phyloP scores from a whole-genome alignment of 2,797 vertebrate genomes.

The Myotis planiceps region DNA sequence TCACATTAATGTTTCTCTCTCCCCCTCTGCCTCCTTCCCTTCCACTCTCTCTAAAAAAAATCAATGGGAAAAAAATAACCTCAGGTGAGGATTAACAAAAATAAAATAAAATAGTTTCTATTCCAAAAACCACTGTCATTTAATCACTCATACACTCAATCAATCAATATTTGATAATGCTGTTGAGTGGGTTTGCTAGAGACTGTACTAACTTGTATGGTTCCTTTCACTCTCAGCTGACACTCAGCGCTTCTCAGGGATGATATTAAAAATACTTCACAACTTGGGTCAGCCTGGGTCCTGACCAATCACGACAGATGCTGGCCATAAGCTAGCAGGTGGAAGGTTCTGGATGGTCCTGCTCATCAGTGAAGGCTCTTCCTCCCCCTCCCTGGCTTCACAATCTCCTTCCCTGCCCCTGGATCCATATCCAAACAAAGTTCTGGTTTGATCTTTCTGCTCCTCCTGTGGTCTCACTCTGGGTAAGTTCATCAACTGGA shows the following conservation, averaged over 20 bases:
- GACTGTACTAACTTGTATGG: not conserved
- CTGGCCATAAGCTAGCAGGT: not conserved
- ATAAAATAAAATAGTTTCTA: not conserved
- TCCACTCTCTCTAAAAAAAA: too few species aligned
- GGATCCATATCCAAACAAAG: not conserved
- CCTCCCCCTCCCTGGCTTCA: not conserved
- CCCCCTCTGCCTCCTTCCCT: too few species aligned
- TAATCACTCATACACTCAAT: not conserved
- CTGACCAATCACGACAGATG: not conserved
- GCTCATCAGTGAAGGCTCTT: not conserved
- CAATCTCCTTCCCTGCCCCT: not conserved
- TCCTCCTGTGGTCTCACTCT: not conserved
- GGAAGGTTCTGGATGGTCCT: not conserved
- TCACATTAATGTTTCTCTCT: too few species aligned
- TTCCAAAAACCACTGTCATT: not conserved
- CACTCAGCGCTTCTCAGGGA: not conserved
- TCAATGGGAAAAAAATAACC: too few species aligned
- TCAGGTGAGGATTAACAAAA: too few species aligned
- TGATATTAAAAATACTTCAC: not conserved
- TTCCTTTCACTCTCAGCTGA: not conserved
- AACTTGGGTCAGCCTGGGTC: not conserved
- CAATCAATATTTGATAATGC: not conserved
- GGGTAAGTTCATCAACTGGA: not conserved
- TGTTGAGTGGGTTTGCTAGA: not conserved
- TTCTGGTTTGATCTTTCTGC: not conserved